Conservation (phyloP, 1,140 invertebrate genomes). For the Harlomillsia oculata region DNA sequence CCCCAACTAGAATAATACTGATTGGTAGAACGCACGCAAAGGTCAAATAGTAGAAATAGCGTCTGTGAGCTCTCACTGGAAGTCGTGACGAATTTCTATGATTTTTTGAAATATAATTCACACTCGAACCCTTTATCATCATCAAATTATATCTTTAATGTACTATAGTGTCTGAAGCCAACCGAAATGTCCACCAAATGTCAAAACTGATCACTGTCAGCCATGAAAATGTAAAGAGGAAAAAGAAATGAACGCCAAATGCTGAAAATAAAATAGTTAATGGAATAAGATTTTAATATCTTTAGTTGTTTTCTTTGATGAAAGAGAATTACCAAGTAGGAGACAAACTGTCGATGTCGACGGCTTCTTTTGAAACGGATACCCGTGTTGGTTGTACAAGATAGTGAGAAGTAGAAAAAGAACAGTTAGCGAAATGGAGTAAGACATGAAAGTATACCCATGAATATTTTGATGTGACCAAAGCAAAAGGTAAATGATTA, state of each 20-base stretch:
- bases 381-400: too few relatives aligned
- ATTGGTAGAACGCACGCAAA: slow-evolving; percentile 17
- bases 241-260: slow-evolving; percentile 24
- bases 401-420: too few relatives aligned
- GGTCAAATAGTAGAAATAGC: slow-evolving; percentile 11
- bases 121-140: neutral
- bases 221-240: slow-evolving; percentile 25
- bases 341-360: too few relatives aligned
- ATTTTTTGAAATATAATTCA: neutral
- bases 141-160: neutral
- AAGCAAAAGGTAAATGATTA: too few relatives aligned
- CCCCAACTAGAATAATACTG: neutral
- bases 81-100: neutral
- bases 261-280: too few relatives aligned
- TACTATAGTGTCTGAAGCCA: neutral
- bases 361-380: too few relatives aligned
- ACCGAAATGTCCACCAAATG: slow-evolving; percentile 25
- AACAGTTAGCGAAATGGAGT: too few relatives aligned
- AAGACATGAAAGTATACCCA: too few relatives aligned
- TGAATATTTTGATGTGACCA: too few relatives aligned
- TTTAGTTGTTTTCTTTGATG: too few relatives aligned
- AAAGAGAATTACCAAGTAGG: too few relatives aligned
- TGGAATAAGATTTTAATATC: too few relatives aligned
- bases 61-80: neutral
- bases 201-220: slow-evolving; percentile 16